Base-by-base conservation (phyloP, 2,113 vertebrate genomes). In the Laticauda colubrina region DNA sequence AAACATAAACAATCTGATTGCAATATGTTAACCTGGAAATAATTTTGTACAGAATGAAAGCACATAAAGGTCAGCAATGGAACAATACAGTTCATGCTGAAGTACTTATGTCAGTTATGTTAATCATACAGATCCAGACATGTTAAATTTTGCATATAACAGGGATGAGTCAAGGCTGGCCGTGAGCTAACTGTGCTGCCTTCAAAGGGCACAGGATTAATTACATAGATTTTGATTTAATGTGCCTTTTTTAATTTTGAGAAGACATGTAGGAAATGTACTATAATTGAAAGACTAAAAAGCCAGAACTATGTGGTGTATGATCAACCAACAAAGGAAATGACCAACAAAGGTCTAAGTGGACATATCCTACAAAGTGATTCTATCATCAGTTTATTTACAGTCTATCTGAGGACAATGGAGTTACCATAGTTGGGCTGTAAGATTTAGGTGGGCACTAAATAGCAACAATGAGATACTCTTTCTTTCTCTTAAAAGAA, bases 11-110 rank as follows among this genome's bases (percentile, higher is more conserved):
- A 93, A 51, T 92, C 75, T 92, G 75, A 94, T 92, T 56, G 93
- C 54, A 95, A 94, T 95, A 93, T 39, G 10, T 57, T 94, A 85
- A 95, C 61, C 85, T 95, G 89, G 90, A 95, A 96, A 85, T 94
- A 90, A 96, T 95, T 92, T 87, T 87, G 21, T 88, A 45, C 48
- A 56, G 64, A 88, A 88, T 21, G 93, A 92, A 95, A 92, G 94
- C 11, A 57, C 93, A 56, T 56, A n/a, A 91, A 92, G 56, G 90
- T 91, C 88, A 96, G 89, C 14, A 4, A 89, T 48, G 87, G 55
- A 45, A 94, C 51, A 95, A 89, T 91, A 11, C 64, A 93, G 45
- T 4, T 95, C n/a, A 54, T 53, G 64, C 3, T 86, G 54, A 7
- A 90, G 91, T 93, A 94, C 75, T 92, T 87, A 91, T 92, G 45